Percentiles rank a stretch among this genome's conserved stretches.
Conservation (phyloP, 2,888 invertebrate genomes). For the Anthrax anthrax region DNA sequence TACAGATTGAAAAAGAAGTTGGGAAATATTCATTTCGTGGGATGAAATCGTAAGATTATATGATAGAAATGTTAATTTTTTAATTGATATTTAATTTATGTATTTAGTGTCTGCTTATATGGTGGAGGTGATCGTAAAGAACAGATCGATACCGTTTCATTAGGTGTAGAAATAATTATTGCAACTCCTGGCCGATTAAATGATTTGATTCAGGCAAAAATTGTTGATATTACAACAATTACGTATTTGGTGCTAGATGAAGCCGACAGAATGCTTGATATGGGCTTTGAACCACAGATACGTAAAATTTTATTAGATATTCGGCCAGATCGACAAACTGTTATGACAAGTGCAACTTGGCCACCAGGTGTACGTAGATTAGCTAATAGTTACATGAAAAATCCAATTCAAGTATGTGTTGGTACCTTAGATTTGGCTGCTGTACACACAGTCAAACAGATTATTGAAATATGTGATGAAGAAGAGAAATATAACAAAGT, state of each 20-base stretch:
- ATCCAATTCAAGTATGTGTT: slow-evolving; percentile 82
- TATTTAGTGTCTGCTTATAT: slow-evolving; percentile 66
- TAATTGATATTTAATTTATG: slow-evolving; percentile 1
- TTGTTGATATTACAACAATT: slow-evolving; percentile 61
- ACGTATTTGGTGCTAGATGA: slow-evolving; percentile 89
- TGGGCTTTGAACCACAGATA: slow-evolving; percentile 83
- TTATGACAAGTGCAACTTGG: slow-evolving; percentile 97
- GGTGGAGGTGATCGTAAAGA: slow-evolving; percentile 73
- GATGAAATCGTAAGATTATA: slow-evolving; percentile 56
- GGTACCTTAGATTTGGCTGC: slow-evolving; percentile 81
- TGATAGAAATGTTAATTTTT: neutral
- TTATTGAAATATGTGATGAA: slow-evolving; percentile 58
- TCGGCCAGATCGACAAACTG: slow-evolving; percentile 81
- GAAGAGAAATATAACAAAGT: slow-evolving; percentile 51
- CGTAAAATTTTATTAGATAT: slow-evolving; percentile 65
- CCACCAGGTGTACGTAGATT: slow-evolving; percentile 73
- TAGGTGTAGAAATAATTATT: slow-evolving; percentile 87
- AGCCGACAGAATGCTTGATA: slow-evolving; percentile 75
- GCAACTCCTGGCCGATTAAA: slow-evolving; percentile 90
- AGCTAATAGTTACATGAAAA: slow-evolving; percentile 73
- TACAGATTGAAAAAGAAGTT: slow-evolving; percentile 86
- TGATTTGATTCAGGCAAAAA: slow-evolving; percentile 62
- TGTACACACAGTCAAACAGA: slow-evolving; percentile 73
- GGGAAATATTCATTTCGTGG: slow-evolving; percentile 74
- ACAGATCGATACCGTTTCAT: slow-evolving; percentile 57